Conservation (phyloP, 2,888 invertebrate genomes). For the Drosophila infuscata region DNA sequence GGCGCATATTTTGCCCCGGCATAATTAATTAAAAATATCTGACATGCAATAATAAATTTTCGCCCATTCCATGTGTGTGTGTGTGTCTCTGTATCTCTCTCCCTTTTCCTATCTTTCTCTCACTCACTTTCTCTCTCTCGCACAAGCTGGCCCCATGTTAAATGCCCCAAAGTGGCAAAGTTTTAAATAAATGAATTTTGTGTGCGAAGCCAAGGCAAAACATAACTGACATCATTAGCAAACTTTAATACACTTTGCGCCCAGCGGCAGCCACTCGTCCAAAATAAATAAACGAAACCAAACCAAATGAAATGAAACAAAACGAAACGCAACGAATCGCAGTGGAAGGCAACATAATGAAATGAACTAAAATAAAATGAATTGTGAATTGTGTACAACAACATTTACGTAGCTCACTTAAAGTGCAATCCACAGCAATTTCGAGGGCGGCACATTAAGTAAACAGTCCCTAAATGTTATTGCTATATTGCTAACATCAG, state of each 20-base stretch:
- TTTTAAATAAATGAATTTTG: conserved; percentile 72
- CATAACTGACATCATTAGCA: conserved; percentile 80
- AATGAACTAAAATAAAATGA: conserved; percentile 36
- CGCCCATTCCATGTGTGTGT: conserved; percentile 27
- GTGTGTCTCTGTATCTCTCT: conserved; percentile 4
- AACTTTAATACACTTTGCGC: conserved; percentile 75
- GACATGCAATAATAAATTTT: conserved; percentile 74
- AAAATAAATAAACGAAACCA: conserved; percentile 48
- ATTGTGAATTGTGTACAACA: conserved; percentile 49
- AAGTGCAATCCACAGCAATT: conserved; percentile 20
- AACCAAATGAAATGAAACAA: conserved; percentile 23
- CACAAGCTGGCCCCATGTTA: conserved; percentile 32
- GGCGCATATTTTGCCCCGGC: conserved; percentile 68
- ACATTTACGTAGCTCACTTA: conserved; percentile 41
- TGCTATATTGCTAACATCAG: neutral
- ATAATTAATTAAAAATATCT: conserved; percentile 80
- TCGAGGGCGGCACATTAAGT: conserved; percentile 3
- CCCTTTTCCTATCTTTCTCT: neutral
- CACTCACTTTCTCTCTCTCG: neutral
- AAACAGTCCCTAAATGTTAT: neutral
- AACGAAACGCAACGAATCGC: conserved; percentile 28
- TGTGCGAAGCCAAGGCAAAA: conserved; percentile 51
- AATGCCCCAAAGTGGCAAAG: conserved; percentile 68
- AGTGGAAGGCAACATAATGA: conserved; percentile 22
- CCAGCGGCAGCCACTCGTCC: conserved; percentile 36